Conservation (phyloP, 2,113 vertebrate genomes). For the Xiphorhynchus elegans region DNA sequence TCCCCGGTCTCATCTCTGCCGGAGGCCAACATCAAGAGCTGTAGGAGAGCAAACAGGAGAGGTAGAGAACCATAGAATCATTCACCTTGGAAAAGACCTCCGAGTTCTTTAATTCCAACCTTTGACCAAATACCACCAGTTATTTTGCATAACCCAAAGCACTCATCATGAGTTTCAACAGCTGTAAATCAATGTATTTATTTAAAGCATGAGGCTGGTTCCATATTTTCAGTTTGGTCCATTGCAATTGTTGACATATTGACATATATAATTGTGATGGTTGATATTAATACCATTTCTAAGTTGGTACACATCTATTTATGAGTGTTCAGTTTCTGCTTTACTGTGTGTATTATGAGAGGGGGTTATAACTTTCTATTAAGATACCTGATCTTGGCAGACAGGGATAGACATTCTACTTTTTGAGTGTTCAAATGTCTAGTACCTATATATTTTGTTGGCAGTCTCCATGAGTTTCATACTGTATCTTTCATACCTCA, state of each 20-base stretch:
- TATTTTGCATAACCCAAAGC: background rate
- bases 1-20: background rate
- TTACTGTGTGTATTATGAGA: background rate
- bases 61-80: background rate
- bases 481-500: background rate
- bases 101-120: background rate
- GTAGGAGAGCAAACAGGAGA: background rate
- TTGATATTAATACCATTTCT: background rate
- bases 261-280: background rate
- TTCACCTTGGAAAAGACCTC: background rate
- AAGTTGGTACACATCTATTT: background rate
- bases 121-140: background rate
- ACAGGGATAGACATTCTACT: background rate
- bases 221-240: background rate
- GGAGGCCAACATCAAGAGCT: background rate
- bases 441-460: background rate
- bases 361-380: background rate
- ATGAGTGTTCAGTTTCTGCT: background rate
- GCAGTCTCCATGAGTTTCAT: background rate
- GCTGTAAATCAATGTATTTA: background rate
- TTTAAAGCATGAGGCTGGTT: background rate
- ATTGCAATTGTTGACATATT: background rate
- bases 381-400: background rate
- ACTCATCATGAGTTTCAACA: background rate
- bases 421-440: background rate